Evolutionary conservation across 2,888 invertebrate species (phyloP).

Genomic region (Athrips mouffetella): DNA sequence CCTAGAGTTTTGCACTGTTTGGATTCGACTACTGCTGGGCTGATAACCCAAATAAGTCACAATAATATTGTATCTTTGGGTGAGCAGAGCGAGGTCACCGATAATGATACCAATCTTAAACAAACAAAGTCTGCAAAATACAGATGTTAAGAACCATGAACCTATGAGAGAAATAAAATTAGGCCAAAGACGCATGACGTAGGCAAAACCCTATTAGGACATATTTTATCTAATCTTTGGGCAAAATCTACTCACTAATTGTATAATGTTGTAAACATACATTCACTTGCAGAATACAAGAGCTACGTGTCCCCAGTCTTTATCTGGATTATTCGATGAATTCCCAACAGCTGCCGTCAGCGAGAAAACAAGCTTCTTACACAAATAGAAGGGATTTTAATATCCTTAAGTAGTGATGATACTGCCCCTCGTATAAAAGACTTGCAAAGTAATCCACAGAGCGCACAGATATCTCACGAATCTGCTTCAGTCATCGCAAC

Average conservation of each 20-base stretch:
- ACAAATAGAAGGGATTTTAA: constrained; percentile 75
- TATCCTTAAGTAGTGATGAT: constrained; percentile 77
- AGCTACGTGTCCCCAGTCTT: constrained; percentile 30
- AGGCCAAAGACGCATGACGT: not conserved
- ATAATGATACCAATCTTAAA: constrained; percentile 6
- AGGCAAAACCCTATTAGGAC: too few relatives aligned
- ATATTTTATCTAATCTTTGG: too few relatives aligned
- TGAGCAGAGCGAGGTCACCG: constrained; percentile 35
- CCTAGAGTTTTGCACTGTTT: constrained; percentile 41
- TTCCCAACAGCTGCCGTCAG: constrained; percentile 15
- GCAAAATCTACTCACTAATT: too few relatives aligned
- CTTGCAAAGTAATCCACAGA: constrained; percentile 77
- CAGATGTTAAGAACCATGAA: not conserved
- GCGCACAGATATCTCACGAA: constrained; percentile 69
- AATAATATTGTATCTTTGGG: constrained; percentile 30
- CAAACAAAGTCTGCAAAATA: not conserved
- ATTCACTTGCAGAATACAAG: not conserved
- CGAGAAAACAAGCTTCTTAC: constrained; percentile 72
- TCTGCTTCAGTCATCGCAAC: constrained; percentile 76
- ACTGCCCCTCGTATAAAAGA: constrained; percentile 71
- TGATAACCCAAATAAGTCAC: constrained; percentile 33
- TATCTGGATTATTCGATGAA: constrained; percentile 54
- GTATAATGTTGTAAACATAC: not conserved
- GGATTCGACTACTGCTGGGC: constrained; percentile 27
- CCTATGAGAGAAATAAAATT: too few relatives aligned